Evolutionary conservation across 2,113 vertebrate species (phyloP).

Genomic region (Odocoileus virginianus): DNA sequence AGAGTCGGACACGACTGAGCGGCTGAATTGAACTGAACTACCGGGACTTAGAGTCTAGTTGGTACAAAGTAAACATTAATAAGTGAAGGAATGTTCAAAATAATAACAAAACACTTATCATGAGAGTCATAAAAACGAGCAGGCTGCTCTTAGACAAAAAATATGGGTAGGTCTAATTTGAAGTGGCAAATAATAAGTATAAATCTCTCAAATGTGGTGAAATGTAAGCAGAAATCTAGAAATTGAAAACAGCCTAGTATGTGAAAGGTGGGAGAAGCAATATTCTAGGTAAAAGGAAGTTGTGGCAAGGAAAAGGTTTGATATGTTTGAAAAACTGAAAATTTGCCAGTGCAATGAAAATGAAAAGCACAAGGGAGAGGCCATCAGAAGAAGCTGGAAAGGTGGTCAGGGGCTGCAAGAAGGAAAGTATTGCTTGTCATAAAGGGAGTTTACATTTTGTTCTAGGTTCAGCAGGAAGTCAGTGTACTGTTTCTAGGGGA

Average conservation of each 20-base stretch:
- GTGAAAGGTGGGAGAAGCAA: neutral
- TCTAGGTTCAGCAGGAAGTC: neutral
- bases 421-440: neutral
- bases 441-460: neutral
- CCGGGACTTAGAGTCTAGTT: neutral
- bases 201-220: neutral
- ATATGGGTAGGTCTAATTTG: neutral
- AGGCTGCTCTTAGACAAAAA: neutral
- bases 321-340: neutral
- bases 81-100: neutral
- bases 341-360: neutral
- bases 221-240: neutral
- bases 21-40: neutral
- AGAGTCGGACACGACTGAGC: fast-evolving
- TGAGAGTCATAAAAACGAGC: neutral
- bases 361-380: neutral
- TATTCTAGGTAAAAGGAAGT: neutral
- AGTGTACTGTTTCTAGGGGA: neutral
- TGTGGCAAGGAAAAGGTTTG: neutral
- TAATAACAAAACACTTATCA: neutral
- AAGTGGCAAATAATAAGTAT: neutral
- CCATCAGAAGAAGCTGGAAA: neutral
- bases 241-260: neutral
- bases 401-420: neutral
- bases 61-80: neutral